A percentile compares a stretch with the other conserved stretches of the same genome.
Evolutionary conservation across 2,797 vertebrate genomes (phyloP).

Genomic region (Pterois miles): DNA sequence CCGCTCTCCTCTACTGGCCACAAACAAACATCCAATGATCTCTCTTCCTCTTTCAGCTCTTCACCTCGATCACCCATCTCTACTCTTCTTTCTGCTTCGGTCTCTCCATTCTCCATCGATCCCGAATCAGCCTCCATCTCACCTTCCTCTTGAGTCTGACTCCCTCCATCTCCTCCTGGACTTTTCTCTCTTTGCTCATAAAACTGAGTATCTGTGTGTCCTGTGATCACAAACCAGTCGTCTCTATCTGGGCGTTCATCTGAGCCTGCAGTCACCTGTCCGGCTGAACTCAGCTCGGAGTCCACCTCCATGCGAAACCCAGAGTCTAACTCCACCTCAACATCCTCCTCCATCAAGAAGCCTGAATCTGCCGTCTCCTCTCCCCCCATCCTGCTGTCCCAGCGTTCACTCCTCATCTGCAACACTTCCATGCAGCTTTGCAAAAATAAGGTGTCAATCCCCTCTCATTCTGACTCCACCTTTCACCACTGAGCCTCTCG

Average conservation of each 20-base stretch:
- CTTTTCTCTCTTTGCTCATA: neutral
- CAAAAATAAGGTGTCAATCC: conserved; percentile 6
- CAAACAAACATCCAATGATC: conserved; percentile 53
- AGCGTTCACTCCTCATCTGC: conserved; percentile 28
- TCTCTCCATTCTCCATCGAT: neutral
- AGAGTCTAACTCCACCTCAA: conserved; percentile 45
- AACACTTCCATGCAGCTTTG: conserved; percentile 50
- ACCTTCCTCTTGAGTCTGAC: conserved; percentile 9
- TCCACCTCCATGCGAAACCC: conserved; percentile 43
- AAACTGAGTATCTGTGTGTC: neutral
- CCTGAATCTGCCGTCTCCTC: conserved; percentile 41
- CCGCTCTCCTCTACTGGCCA: conserved; percentile 58
- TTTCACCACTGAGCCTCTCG: conserved; percentile 11
- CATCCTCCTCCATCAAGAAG: conserved; percentile 49
- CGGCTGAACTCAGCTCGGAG: conserved; percentile 10
- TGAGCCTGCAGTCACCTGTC: conserved; percentile 8
- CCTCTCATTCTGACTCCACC: conserved; percentile 49
- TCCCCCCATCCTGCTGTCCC: conserved; percentile 53
- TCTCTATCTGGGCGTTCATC: conserved; percentile 9
- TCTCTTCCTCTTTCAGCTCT: neutral
- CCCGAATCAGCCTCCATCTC: neutral
- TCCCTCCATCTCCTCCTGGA: neutral
- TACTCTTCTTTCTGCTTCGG: neutral
- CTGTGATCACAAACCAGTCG: conserved; percentile 18
- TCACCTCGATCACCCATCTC: conserved; percentile 5